phyloP scores from a whole-genome alignment of 2,888 invertebrate species.

The Volucella inanis region DNA sequence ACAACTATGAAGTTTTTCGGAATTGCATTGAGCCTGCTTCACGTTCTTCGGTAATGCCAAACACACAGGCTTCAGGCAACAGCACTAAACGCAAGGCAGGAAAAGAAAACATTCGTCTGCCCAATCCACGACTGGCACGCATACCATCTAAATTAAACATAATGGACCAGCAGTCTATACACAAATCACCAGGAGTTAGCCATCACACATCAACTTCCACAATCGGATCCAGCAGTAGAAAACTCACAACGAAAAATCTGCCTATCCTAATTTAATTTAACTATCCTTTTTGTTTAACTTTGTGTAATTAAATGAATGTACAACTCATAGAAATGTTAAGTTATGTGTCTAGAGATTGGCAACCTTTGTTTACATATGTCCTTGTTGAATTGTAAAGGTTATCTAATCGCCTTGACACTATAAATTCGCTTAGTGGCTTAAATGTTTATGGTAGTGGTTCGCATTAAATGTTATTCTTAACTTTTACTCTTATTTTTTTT shows the following conservation, averaged over 20 bases:
- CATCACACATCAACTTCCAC: conserved; percentile 71
- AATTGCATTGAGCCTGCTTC: conserved; percentile 77
- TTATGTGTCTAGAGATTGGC: not conserved
- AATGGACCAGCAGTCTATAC: conserved; percentile 41
- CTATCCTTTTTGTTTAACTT: conserved; percentile 8
- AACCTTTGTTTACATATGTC: conserved; percentile 29
- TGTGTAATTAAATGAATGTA: conserved; percentile 49
- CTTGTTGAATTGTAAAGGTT: conserved; percentile 9
- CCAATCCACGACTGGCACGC: conserved; percentile 71
- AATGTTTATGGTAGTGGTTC: conserved; percentile 51
- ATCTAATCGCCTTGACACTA: not conserved
- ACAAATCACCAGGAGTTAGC: conserved; percentile 56
- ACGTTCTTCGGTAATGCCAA: conserved; percentile 76
- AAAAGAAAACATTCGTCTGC: conserved; percentile 74
- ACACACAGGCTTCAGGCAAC: not conserved
- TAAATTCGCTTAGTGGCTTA: conserved; percentile 37
- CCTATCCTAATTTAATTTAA: conserved; percentile 78
- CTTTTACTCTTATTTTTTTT: conserved; percentile 42
- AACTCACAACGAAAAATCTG: conserved; percentile 79
- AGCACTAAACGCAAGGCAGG: conserved; percentile 42
- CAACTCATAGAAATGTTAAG: conserved; percentile 54
- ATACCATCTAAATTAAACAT: conserved; percentile 75
- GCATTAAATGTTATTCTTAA: conserved; percentile 38
- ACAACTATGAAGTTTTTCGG: conserved; percentile 76
- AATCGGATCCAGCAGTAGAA: conserved; percentile 75